Evolutionary conservation across 2,888 invertebrate species (phyloP).

Genomic region (Apamea monoglypha): DNA sequence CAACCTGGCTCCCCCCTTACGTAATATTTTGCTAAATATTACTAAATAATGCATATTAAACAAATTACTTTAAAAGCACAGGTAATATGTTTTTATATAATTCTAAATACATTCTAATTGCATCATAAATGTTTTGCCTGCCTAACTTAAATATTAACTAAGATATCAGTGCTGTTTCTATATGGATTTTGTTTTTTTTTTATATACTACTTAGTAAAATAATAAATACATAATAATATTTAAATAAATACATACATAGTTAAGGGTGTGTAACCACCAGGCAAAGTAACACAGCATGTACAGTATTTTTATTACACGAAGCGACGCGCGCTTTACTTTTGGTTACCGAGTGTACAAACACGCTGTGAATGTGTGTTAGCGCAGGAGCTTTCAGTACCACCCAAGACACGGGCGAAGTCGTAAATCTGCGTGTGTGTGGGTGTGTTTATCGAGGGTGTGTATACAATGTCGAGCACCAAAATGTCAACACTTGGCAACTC

Average conservation of each 20-base stretch:
- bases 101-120: constrained; percentile 34
- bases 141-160: constrained; percentile 28
- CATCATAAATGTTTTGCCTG: constrained; percentile 25
- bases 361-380: background rate
- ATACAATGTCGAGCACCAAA: too few relatives aligned
- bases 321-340: background rate
- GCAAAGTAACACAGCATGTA: background rate
- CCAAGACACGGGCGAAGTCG: background rate
- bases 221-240: constrained; percentile 20
- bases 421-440: background rate
- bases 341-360: background rate
- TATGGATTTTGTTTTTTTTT: constrained; percentile 61
- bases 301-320: background rate
- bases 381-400: background rate
- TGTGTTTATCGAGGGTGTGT: background rate
- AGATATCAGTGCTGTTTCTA: constrained; percentile 50
- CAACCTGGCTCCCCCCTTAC: constrained; percentile 4
- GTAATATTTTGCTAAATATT: constrained; percentile 10
- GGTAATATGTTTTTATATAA: constrained; percentile 9
- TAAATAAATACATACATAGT: constrained; percentile 6
- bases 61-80: constrained; percentile 14
- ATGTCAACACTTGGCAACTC: too few relatives aligned
- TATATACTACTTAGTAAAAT: constrained; percentile 26
- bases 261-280: background rate
- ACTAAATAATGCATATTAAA: constrained; percentile 2